phyloP scores from a whole-genome alignment of 1,140 invertebrate species.

The Theocolax elegans region DNA sequence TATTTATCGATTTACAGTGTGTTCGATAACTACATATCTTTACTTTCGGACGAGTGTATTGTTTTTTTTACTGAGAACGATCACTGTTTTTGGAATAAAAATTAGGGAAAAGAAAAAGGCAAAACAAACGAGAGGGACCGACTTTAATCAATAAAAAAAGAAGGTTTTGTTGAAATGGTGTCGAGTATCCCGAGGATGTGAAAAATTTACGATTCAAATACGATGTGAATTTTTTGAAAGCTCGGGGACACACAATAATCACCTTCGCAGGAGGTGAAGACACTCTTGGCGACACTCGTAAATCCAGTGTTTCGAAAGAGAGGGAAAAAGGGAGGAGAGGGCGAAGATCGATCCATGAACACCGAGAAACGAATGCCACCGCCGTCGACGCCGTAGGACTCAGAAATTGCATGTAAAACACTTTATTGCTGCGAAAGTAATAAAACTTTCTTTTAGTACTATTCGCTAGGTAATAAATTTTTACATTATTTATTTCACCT shows the following conservation, averaged over 20 bases:
- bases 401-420: constrained; percentile 21
- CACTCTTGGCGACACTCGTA: not conserved
- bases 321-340: constrained; percentile 3
- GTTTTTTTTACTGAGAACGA: too few relatives aligned
- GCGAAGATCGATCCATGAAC: constrained; percentile 3
- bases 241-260: constrained; percentile 1
- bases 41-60: too few relatives aligned
- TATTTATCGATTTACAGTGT: too few relatives aligned
- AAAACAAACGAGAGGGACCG: not conserved
- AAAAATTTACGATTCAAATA: not conserved
- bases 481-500: not conserved
- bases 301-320: not conserved
- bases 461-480: not conserved
- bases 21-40: too few relatives aligned
- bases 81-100: not conserved
- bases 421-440: constrained; percentile 6
- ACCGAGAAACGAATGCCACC: constrained; percentile 2
- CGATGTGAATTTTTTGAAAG: not conserved
- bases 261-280: constrained; percentile 6
- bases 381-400: not conserved
- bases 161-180: not conserved
- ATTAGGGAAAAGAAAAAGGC: not conserved
- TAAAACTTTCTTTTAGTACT: constrained; percentile 10
- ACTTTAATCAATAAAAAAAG: too few relatives aligned
- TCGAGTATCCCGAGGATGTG: not conserved